Percentiles rank a stretch among this genome's conserved stretches.
phyloP scores from a whole-genome alignment of 2,113 vertebrate genomes.

The Jaculus jaculus region DNA sequence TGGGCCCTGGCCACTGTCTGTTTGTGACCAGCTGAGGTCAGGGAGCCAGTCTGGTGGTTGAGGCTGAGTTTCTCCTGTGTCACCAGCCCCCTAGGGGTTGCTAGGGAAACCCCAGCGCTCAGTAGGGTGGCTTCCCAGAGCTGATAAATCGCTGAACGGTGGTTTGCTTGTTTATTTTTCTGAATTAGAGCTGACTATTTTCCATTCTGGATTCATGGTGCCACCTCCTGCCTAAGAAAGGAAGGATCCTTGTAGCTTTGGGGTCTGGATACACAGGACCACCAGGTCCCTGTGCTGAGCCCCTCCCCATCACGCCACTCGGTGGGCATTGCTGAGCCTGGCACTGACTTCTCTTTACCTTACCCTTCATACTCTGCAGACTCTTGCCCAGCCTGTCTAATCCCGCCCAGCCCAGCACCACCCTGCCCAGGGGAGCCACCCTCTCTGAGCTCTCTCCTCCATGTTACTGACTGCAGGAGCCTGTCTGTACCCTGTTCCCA shows the following conservation, averaged over 20 bases:
- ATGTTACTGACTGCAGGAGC: accelerated
- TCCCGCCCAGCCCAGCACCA: not conserved
- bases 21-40: not conserved
- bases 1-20: not conserved
- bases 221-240: not conserved
- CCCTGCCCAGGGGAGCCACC: not conserved
- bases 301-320: not conserved
- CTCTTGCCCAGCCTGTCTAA: too few relatives aligned
- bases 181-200: not conserved
- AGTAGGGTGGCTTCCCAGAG: not conserved
- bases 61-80: not conserved
- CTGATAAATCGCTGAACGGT: not conserved
- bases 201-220: not conserved
- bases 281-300: not conserved
- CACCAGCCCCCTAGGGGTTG: not conserved
- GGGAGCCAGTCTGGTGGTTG: not conserved
- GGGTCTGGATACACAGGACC: not conserved
- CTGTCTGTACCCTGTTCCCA: not conserved
- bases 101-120: not conserved
- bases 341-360: not conserved
- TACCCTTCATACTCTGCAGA: not conserved
- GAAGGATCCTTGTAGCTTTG: not conserved
- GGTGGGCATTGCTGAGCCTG: not conserved
- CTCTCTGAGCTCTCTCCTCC: not conserved
- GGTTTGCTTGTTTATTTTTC: not conserved